A percentile compares a stretch with the other conserved stretches of the same genome.
These are phyloP conservation scores for Carassius gibelio DNA, from an alignment of 2,113 vertebrate genomes.

Conservation along the genomic window DNA sequence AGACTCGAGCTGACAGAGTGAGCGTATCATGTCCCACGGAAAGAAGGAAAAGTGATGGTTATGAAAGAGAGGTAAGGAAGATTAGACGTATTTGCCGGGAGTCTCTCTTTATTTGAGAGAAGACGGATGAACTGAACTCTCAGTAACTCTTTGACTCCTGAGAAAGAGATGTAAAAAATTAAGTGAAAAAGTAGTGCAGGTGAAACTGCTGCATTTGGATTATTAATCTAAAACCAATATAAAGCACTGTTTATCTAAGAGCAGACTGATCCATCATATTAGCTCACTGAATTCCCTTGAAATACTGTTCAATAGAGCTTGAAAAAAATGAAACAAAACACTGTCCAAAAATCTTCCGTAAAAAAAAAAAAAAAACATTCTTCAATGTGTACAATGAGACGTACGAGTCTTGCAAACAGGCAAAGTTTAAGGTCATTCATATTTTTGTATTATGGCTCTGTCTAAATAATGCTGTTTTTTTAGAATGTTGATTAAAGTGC, in stretches of 20 bases:
- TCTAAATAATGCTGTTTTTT: neutral
- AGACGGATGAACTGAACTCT: constrained; percentile 60
- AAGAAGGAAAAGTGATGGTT: constrained; percentile 48
- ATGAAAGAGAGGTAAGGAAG: constrained; percentile 57
- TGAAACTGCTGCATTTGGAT: constrained; percentile 40
- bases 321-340: constrained; percentile 17
- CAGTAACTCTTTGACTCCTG: constrained; percentile 47
- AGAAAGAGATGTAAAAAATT: constrained; percentile 43
- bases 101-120: constrained; percentile 58
- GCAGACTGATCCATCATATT: constrained; percentile 31
- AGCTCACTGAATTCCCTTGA: constrained; percentile 1
- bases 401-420: neutral
- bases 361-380: neutral
- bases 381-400: neutral
- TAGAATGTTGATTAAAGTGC: neutral
- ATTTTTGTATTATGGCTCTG: neutral
- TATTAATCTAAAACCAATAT: constrained; percentile 52
- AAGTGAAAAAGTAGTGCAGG: constrained; percentile 45
- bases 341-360: neutral
- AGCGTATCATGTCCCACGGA: constrained; percentile 52
- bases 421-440: neutral
- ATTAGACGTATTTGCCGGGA: constrained; percentile 54
- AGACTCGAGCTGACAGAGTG: constrained; percentile 62
- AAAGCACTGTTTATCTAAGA: constrained; percentile 39
- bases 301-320: constrained; percentile 16